Evolutionary conservation across 1,140 invertebrate genomes (phyloP).

Genomic region (Choristoneura fumiferana): DNA sequence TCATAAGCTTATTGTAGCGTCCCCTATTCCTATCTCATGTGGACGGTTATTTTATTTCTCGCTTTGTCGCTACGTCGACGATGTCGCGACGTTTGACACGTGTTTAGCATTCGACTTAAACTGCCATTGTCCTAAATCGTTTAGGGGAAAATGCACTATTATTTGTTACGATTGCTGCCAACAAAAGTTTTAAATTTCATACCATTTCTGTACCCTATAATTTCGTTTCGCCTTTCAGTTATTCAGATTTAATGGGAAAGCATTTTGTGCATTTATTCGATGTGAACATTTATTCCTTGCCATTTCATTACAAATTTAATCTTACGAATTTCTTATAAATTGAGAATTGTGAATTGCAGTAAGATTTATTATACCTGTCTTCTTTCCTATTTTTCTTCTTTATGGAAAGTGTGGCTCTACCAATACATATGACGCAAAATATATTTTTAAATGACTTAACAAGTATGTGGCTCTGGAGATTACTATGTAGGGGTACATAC

Average conservation of each 20-base stretch:
- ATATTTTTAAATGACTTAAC: too few species aligned
- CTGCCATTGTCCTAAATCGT: constrained; percentile 57
- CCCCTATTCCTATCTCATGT: constrained; percentile 32
- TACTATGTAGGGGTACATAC: too few species aligned
- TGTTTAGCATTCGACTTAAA: constrained; percentile 68
- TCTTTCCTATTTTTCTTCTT: too few species aligned
- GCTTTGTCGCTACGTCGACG: constrained; percentile 55
- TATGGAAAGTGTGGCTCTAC: too few species aligned
- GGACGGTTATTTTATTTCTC: constrained; percentile 55
- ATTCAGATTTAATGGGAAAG: background rate
- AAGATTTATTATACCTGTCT: too few species aligned
- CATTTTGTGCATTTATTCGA: background rate
- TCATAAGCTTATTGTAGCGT: constrained; percentile 18
- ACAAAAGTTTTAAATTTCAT: constrained; percentile 14
- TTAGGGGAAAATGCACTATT: constrained; percentile 41
- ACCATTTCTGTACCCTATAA: constrained; percentile 11
- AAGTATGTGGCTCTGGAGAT: too few species aligned
- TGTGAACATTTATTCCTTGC: too few species aligned
- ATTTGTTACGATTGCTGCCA: background rate
- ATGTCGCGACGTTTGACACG: constrained; percentile 67
- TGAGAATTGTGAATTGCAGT: too few species aligned
- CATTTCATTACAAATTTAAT: too few species aligned
- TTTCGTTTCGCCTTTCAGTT: constrained; percentile 10
- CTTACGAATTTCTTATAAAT: too few species aligned
- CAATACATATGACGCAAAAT: too few species aligned